These are phyloP conservation scores for Cherax destructor DNA, from an alignment of 1,140 invertebrate species.

Conservation along the genomic window DNA sequence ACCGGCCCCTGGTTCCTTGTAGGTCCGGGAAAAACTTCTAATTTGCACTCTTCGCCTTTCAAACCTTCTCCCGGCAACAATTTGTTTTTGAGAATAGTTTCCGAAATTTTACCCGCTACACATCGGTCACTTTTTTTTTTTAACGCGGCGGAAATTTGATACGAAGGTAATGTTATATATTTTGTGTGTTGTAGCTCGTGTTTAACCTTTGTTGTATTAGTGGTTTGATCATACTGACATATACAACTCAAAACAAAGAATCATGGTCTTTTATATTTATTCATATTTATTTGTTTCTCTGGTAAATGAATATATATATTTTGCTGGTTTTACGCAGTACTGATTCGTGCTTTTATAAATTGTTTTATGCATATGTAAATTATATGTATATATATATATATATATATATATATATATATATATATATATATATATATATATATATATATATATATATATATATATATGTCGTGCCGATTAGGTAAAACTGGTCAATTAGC, in stretches of 20 bases:
- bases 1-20: conserved; percentile 41
- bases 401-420: no score
- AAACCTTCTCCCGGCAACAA: conserved; percentile 63
- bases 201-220: conserved; percentile 22
- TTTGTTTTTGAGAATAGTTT: conserved; percentile 66
- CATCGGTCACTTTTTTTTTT: conserved; percentile 38
- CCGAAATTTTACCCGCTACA: conserved; percentile 61
- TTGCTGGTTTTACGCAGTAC: no score
- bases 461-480: no score
- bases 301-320: not conserved
- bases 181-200: conserved; percentile 16
- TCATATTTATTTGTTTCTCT: not conserved
- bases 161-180: conserved; percentile 40
- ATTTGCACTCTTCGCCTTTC: conserved; percentile 67
- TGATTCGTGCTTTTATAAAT: no score
- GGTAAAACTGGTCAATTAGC: no score
- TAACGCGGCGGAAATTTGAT: conserved; percentile 35
- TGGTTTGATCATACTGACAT: not conserved
- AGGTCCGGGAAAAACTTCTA: conserved; percentile 60
- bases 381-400: no score
- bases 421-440: no score
- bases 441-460: no score
- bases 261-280: not conserved
- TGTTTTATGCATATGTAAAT: no score
- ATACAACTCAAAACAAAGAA: not conserved